Conservation (phyloP, 2,113 vertebrate species). For the Upupa epops region DNA sequence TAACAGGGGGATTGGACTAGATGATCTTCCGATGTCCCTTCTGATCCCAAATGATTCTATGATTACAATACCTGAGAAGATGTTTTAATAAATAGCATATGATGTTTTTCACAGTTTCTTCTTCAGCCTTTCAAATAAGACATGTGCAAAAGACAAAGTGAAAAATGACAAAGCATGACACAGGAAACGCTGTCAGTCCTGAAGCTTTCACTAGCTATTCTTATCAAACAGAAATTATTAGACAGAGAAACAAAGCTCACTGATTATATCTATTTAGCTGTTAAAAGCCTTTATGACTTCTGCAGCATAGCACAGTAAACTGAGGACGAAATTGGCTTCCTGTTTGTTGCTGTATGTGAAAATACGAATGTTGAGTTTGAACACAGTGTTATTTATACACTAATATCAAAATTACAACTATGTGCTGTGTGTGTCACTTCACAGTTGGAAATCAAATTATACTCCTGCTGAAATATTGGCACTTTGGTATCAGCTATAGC, state of each 20-base stretch:
- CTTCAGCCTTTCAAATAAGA: conserved; percentile 6
- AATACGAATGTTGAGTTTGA: conserved; percentile 57
- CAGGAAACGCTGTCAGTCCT: background rate
- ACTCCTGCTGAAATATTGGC: conserved; percentile 57
- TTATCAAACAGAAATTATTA: background rate
- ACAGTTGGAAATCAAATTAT: conserved; percentile 74
- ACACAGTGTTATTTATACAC: conserved; percentile 68
- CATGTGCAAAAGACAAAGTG: background rate
- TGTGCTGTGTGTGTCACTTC: conserved; percentile 65
- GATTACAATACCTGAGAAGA: background rate
- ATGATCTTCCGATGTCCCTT: background rate
- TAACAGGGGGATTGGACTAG: background rate
- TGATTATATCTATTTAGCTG: conserved; percentile 28
- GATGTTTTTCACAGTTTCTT: background rate
- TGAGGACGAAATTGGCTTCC: conserved; percentile 54
- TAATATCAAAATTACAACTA: conserved; percentile 74
- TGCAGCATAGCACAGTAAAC: background rate
- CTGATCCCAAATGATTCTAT: background rate
- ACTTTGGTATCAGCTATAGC: conserved; percentile 41
- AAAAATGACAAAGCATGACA: background rate
- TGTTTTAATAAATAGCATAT: background rate
- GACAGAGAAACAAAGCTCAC: background rate
- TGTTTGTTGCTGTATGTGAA: conserved; percentile 60
- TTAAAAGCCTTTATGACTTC: conserved; percentile 26
- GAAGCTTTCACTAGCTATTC: background rate